A percentile compares a stretch with the other conserved stretches of the same genome.
phyloP scores from a whole-genome alignment of 2,888 invertebrate species.

The Brachylomia viminalis region DNA sequence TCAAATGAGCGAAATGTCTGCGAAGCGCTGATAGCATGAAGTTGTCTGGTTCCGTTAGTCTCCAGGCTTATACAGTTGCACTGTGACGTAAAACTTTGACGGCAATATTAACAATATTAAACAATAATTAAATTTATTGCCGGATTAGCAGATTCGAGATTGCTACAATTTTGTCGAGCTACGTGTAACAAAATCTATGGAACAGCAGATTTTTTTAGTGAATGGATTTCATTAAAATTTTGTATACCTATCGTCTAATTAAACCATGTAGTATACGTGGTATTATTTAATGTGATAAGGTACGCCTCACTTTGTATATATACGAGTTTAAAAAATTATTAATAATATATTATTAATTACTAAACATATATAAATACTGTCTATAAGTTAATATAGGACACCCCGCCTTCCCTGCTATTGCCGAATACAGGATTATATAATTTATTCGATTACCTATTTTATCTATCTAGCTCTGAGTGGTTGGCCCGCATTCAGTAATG shows the following conservation, averaged over 20 bases:
- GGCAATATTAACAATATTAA: background rate
- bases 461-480: background rate
- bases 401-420: background rate
- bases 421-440: background rate
- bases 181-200: too few relatives aligned
- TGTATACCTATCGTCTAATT: too few relatives aligned
- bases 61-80: constrained; percentile 22
- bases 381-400: too few relatives aligned
- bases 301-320: too few relatives aligned
- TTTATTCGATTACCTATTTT: background rate
- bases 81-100: background rate
- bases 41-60: constrained; percentile 9
- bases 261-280: too few relatives aligned
- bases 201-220: too few relatives aligned
- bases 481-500: background rate
- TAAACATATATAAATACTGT: background rate
- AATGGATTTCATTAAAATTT: too few relatives aligned
- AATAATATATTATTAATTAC: too few relatives aligned
- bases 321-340: too few relatives aligned
- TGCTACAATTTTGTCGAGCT: too few relatives aligned
- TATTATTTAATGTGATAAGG: too few relatives aligned
- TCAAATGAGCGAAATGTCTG: constrained; percentile 44
- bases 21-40: constrained; percentile 26
- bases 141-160: too few relatives aligned
- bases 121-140: background rate